phyloP scores from a whole-genome alignment of 2,797 vertebrate genomes.

The Sternotherus odoratus region DNA sequence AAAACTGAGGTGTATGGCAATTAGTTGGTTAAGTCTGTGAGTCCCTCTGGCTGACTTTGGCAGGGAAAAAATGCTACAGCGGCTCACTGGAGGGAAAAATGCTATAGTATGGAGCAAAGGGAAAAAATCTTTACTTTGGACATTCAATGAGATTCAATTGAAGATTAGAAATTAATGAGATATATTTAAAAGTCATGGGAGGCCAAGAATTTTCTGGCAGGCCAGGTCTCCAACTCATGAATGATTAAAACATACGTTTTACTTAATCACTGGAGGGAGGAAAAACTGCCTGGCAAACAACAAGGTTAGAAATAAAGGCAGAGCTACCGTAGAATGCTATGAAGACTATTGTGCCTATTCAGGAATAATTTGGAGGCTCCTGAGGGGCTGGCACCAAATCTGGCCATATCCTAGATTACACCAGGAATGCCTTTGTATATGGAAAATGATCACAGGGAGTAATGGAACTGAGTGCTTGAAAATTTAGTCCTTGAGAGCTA shows the following conservation, averaged over 20 bases:
- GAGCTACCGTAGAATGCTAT: background rate
- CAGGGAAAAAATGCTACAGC: background rate
- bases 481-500: background rate
- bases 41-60: background rate
- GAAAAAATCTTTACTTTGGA: background rate
- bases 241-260: background rate
- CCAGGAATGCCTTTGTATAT: background rate
- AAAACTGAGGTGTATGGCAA: background rate
- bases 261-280: background rate
- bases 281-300: background rate
- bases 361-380: background rate
- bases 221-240: background rate
- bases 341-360: background rate
- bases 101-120: background rate
- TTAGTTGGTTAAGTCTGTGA: background rate
- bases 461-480: background rate
- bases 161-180: constrained; percentile 3
- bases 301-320: background rate
- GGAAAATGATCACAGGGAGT: background rate
- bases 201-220: background rate
- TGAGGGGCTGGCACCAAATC: background rate
- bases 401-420: background rate
- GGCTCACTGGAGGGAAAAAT: rapidly evolving
- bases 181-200: background rate
- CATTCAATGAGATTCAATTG: background rate